Conservation (phyloP, 2,797 vertebrate genomes). For the Podarcis siculus region DNA sequence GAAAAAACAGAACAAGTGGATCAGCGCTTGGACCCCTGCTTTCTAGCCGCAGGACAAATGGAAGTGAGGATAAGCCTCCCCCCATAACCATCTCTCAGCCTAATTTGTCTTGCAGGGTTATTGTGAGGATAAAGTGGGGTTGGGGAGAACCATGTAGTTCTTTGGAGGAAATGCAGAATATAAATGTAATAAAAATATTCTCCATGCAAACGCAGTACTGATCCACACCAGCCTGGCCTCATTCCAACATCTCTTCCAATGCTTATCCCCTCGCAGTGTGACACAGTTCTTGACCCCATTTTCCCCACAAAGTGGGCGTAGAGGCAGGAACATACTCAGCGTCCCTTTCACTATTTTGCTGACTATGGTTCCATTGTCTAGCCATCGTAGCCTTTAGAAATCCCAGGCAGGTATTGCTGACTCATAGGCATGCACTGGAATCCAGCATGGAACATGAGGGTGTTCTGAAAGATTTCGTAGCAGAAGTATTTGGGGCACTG, state of each 20-base stretch:
- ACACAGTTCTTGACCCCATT: background rate
- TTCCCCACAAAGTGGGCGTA: background rate
- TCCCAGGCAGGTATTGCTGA: background rate
- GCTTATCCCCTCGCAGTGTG: background rate
- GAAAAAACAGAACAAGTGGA: too few relatives aligned
- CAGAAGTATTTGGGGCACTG: background rate
- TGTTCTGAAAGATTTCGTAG: background rate
- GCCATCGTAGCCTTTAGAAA: background rate
- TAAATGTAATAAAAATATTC: too few relatives aligned
- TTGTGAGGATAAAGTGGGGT: too few relatives aligned
- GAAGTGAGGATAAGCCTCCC: too few relatives aligned
- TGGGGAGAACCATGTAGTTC: too few relatives aligned
- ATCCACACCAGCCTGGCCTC: background rate
- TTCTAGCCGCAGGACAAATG: too few relatives aligned
- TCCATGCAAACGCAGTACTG: too few relatives aligned
- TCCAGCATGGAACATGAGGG: background rate
- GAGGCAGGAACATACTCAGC: background rate
- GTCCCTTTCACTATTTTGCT: background rate
- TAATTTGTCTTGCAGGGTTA: too few relatives aligned
- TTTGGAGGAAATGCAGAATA: too few relatives aligned
- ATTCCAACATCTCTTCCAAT: background rate
- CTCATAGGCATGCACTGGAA: background rate
- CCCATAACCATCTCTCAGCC: too few relatives aligned
- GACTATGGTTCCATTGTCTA: background rate
- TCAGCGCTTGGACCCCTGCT: too few relatives aligned